Conservation (phyloP, 2,888 invertebrate genomes). For the Craniophora ligustri region DNA sequence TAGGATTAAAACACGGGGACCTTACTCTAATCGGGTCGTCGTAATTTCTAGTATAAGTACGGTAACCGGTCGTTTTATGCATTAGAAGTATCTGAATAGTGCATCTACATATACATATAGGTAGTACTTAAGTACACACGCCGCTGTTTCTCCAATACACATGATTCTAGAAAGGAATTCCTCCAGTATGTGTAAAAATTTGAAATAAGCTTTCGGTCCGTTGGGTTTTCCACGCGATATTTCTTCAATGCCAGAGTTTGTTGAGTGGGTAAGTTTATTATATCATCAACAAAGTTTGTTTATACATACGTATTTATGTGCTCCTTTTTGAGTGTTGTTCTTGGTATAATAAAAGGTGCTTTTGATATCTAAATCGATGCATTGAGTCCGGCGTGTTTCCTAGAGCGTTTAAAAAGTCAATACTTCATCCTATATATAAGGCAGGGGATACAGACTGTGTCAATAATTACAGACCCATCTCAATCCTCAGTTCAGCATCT, state of each 20-base stretch:
- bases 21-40: no score
- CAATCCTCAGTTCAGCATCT: background rate
- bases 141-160: constrained; percentile 3
- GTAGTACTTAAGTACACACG: no score
- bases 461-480: background rate
- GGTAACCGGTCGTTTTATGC: no score
- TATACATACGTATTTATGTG: constrained; percentile 49
- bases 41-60: no score
- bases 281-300: constrained; percentile 25
- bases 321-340: constrained; percentile 8
- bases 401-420: background rate
- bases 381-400: background rate
- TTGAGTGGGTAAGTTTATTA: constrained; percentile 43
- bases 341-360: background rate
- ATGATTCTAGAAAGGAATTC: constrained; percentile 8
- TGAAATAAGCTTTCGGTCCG: constrained; percentile 46
- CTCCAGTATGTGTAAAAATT: constrained; percentile 34
- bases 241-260: constrained; percentile 49
- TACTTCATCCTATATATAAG: background rate
- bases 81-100: no score
- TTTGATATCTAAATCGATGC: background rate
- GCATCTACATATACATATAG: no score
- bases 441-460: background rate
- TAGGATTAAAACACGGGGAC: no score
- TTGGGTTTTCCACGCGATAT: constrained; percentile 56